Evolutionary conservation across 2,888 invertebrate genomes (phyloP), one percentile per base, ranked within the genome.

Genomic region (Microctonus aethiopoides): DNA sequence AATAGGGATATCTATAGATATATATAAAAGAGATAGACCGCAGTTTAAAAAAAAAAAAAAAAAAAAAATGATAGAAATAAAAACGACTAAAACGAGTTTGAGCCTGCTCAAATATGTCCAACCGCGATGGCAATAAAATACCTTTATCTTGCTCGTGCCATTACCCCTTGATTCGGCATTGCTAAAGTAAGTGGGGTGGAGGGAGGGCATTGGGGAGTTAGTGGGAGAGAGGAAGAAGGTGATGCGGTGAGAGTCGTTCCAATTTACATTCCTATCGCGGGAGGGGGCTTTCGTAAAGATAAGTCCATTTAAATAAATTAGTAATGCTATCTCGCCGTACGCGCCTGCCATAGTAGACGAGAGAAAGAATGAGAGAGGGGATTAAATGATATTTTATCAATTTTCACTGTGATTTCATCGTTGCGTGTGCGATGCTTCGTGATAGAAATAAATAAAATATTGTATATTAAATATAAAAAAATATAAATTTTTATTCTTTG

Each of bases 271-370:
- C 79, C 84, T 86, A 86, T 86, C 86, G 66, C 70, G 70, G 83
- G 66, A 61, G 70, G 83, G 84, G 79, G 77, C 79, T 83, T 86
- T 83, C 80, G 80, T 78, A 83, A 79, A 86, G 86, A 86, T 86
- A 86, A 86, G 81, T 84, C 82, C 83, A 84, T 86, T 86, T 86
- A 86, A 86, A 86, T 86, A 85, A 86, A 86, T 86, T 86, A 86
- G 86, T 84, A 82, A 84, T 80, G 83, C 84, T 86, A 85, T 85
- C 84, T 85, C 46, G 46, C 70, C 72, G 74, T 72, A 70, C 70
- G 64, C 63, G 59, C 61, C 66, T 70, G 70, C 70, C 66, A 70
- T 70, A 70, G 70, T 54, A 64, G 46, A 46, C 46, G 46, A 46
- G 46, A 16, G 66, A 52, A 69, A 57, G 70, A 29, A 7, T 60